Base-by-base conservation (phyloP, 2,797 vertebrate genomes). In the Gadopsis bispinosus region DNA sequence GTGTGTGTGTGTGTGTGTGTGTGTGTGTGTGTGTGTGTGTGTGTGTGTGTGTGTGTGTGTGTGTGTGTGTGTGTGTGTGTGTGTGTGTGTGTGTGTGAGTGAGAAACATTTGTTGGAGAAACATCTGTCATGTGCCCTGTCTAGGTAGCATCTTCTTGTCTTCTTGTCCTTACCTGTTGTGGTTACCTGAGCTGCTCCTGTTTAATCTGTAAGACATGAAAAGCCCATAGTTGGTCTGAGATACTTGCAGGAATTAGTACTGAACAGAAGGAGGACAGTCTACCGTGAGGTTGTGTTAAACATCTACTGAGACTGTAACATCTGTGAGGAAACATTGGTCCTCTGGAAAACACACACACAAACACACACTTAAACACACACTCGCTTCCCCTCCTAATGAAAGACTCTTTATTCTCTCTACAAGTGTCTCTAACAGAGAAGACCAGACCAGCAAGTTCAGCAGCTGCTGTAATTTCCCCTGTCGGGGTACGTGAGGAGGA, bases 391-490 rank as follows among this genome's bases (percentile, higher is more conserved):
- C 47, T 61, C 69, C 29, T 67, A 53, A 75, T 75, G 59, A 77
- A 75, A 75, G 74, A 60, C 31, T 55, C 74, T 78, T 73, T 69
- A 75, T 73, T 77, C 50, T 19, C 45, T 67, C 67, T 64, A 37
- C 62, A 68, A 77, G 76, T 47, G 55, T 68, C 70, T 67, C 66
- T 88, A 88, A 93, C 85, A 80, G 83, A 77, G 61, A 45, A 56
- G 75, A 35, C 72, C 55, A 47, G 83, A 41, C 48, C 83, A 20
- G 56, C 72, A 79, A 85, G 85, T 86, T 92, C 91, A 89, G 92
- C 84, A 68, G 89, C 73, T 81, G 84, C 69, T 93, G 91, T 89
- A 92, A 93, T 94, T 93, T 93, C 80, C 88, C 77, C 87, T 89
- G 92, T 92, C 88, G 90, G 83, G 58, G 73, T 33, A 17, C 35